Evolutionary conservation across 2,113 vertebrate species (phyloP), one percentile per base, ranked within the genome.

Genomic region (Peromyscus maniculatus): DNA sequence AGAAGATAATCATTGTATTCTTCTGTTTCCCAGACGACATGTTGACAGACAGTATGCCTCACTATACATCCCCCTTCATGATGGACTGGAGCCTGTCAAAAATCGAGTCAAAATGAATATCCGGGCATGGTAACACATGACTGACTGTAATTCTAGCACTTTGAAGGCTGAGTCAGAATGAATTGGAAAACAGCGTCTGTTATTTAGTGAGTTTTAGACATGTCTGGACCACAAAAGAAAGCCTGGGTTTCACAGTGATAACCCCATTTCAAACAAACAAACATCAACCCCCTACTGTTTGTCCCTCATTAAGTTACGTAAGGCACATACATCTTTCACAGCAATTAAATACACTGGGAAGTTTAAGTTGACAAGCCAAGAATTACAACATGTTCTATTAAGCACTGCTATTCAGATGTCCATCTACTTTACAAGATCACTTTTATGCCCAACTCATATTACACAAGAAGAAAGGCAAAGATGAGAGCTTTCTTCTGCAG

Each of bases 401-500:
- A 49, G 36, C 28, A 71, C 1, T 5, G 31, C 22, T 24, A n/a
- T 5, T n/a, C 10, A 52, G 9, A 28, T 12, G 52, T 86, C 10
- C 15, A n/a, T 89, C n/a, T 77, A 74, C 8, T 33, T 87, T 46
- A 5, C 13, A 87, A 77, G 49, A 39, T 33, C 15, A 39, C 22
- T 43, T 78, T 89, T 46, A 75, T 83, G 49, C 66, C 67, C 80
- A 71, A 49, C 2, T 3, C 7, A 36, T 19, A 46, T 3, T 67
- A 0, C 2, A 39, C 12, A 62, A 4, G 55, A 93, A 72, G 15
- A 33, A 49, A 11, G 57, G 8, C 22, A 87, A 74, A 87, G 3
- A 12, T 46, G 8, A 80, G 11, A 17, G 5, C 1, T 16, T 19
- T n/a, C 15, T 39, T 31, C 0, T 57, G 0, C 2, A 78, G 0